Evolutionary conservation across 2,113 vertebrate species (phyloP).

Genomic region (Tinamus guttatus): DNA sequence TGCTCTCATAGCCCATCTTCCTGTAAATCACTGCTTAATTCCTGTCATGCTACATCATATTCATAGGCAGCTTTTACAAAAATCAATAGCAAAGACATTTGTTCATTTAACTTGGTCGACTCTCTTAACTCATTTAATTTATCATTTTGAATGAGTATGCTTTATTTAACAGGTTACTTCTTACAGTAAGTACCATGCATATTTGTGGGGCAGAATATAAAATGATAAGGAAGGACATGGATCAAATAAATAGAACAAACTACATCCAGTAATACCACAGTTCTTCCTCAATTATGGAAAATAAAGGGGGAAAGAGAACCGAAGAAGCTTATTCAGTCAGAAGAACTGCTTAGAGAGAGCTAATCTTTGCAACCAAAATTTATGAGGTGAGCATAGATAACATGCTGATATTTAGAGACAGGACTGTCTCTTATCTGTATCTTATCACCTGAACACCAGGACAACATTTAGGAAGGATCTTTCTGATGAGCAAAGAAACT

Average conservation of each 20-base stretch:
- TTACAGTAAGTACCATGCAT: background rate
- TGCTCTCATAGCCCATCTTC: background rate
- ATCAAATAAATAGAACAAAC: background rate
- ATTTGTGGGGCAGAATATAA: background rate
- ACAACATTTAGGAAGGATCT: background rate
- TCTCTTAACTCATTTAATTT: background rate
- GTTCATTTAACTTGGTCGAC: background rate
- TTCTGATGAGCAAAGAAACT: background rate
- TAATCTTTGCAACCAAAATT: background rate
- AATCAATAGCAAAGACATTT: background rate
- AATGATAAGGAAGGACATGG: background rate
- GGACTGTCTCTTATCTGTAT: background rate
- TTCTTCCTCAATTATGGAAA: background rate
- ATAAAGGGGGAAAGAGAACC: background rate
- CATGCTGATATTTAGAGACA: background rate
- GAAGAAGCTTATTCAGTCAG: background rate
- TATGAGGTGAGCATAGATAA: background rate
- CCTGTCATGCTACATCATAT: background rate
- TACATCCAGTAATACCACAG: background rate
- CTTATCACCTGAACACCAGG: background rate
- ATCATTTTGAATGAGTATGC: background rate
- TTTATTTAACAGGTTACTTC: slow-evolving; percentile 8
- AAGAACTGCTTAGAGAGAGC: background rate
- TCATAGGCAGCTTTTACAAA: slow-evolving; percentile 21
- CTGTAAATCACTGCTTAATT: background rate